Evolutionary conservation across 2,797 vertebrate genomes (phyloP), one percentile per base, ranked within the genome.

Genomic region (Diceros bicornis): DNA sequence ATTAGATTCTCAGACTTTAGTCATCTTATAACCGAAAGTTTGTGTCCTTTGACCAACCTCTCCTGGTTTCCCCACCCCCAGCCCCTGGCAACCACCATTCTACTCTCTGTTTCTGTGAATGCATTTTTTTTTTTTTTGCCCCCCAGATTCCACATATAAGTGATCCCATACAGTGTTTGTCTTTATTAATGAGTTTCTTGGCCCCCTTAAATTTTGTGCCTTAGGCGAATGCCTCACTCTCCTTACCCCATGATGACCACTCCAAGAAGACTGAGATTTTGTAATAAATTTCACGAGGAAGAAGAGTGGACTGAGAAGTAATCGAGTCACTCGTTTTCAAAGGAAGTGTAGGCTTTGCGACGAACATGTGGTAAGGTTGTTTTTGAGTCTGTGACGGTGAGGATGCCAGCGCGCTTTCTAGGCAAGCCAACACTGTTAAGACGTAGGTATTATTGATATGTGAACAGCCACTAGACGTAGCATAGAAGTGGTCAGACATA

Each of bases 341-440:
- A 41, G 68, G 25, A 85, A 18, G 4, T 7, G 23, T 12, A 17
- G 25, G 29, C 25, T 77, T 81, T 41, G 21, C 32, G 29, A 25
- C 8, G 23, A 34, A 14, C 10, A 3, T 0, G 2, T 7, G 1
- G 0, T 32, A 7, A 14, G 37, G 34, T 7, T 25, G n/a, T 27
- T 29, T 23, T 13, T 34, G 79, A 7, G 2, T n/a, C 21, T 50
- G 11, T 29, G 68, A n/a, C 0, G 6, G 32, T 47, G 32, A 4
- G 32, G 57, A 6, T 14, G 11, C 17, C 25, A 3, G 34, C n/a
- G 17, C 1, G 0, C 62, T 83, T 62, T 16, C 59, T 61, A 0
- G 21, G 23, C 10, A 50, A 23, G 20, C 21, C 1, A 29, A 21
- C 2, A 2, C 2, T 0, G 1, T 14, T 79, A 47, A 68, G 34